phyloP scores from a whole-genome alignment of 2,888 invertebrate species.

The Myopa tessellatipennis region DNA sequence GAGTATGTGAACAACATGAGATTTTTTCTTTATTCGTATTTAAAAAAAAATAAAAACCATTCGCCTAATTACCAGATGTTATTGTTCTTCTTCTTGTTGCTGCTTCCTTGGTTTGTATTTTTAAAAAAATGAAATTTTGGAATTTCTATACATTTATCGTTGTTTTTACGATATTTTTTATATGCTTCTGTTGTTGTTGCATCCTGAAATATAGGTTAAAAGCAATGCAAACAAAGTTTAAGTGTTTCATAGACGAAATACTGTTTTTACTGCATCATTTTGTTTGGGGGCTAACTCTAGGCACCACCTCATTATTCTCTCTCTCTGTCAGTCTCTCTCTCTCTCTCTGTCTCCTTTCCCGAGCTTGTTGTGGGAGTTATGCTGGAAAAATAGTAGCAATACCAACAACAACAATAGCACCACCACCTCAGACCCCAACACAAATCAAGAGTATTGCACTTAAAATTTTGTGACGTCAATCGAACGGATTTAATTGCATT shows the following conservation, averaged over 20 bases:
- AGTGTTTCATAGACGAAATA: constrained; percentile 20
- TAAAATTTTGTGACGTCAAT: not conserved
- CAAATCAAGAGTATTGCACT: not conserved
- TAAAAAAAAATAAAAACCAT: no score
- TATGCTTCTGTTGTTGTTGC: constrained; percentile 27
- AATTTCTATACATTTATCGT: not conserved
- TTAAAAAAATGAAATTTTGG: not conserved
- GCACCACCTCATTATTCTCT: not conserved
- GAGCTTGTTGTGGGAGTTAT: no score
- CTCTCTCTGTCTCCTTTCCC: no score
- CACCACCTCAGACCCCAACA: not conserved
- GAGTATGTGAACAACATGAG: no score
- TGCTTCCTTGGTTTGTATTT: no score
- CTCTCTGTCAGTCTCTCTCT: no score
- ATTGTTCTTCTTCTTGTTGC: constrained; percentile 7
- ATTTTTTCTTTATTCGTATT: no score
- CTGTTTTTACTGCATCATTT: not conserved
- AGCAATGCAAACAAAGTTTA: constrained; percentile 34
- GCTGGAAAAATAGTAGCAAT: no score
- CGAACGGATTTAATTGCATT: not conserved
- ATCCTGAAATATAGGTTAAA: constrained; percentile 44
- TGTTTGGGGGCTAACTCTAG: no score
- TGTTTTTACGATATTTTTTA: constrained; percentile 4
- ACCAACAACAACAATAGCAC: not conserved
- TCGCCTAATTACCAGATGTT: not conserved